Conservation (phyloP, 2,888 invertebrate genomes). For the Agrotis puta region DNA sequence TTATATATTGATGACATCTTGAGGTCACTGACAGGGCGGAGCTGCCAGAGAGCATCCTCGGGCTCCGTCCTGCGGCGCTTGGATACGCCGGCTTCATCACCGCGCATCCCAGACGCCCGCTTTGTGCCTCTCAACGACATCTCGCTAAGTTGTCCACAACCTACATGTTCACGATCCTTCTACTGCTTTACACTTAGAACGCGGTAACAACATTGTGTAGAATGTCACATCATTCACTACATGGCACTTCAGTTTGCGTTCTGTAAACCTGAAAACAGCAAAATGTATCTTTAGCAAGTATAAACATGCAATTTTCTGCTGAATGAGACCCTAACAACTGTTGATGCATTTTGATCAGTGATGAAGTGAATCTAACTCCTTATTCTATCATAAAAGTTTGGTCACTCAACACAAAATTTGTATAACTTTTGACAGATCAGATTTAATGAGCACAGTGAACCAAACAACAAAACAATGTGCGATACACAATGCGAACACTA, state of each 20-base stretch:
- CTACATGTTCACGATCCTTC: constrained; percentile 89
- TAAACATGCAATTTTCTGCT: neutral
- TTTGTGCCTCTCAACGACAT: constrained; percentile 90
- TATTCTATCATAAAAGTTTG: constrained; percentile 17
- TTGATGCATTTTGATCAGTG: neutral
- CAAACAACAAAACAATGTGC: constrained; percentile 67
- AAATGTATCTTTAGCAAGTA: neutral
- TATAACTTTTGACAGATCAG: constrained; percentile 59
- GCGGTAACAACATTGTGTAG: constrained; percentile 88
- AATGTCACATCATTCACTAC: constrained; percentile 88
- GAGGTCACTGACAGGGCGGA: constrained; percentile 95
- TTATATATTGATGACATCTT: constrained; percentile 97
- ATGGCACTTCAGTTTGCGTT: constrained; percentile 84
- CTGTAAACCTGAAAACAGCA: constrained; percentile 80
- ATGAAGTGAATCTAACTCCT: neutral
- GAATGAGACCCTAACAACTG: neutral
- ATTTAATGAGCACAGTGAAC: constrained; percentile 48
- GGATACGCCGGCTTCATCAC: constrained; percentile 85
- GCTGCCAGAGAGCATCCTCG: constrained; percentile 93
- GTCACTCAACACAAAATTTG: constrained; percentile 14
- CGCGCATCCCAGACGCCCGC: constrained; percentile 85
- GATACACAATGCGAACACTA: constrained; percentile 32
- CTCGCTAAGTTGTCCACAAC: constrained; percentile 80
- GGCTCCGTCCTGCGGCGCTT: constrained; percentile 87
- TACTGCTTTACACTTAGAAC: constrained; percentile 88